Evolutionary conservation across 1,140 invertebrate species (phyloP), one percentile per base, ranked within the genome.

Genomic region (Drosophila pectinifera): DNA sequence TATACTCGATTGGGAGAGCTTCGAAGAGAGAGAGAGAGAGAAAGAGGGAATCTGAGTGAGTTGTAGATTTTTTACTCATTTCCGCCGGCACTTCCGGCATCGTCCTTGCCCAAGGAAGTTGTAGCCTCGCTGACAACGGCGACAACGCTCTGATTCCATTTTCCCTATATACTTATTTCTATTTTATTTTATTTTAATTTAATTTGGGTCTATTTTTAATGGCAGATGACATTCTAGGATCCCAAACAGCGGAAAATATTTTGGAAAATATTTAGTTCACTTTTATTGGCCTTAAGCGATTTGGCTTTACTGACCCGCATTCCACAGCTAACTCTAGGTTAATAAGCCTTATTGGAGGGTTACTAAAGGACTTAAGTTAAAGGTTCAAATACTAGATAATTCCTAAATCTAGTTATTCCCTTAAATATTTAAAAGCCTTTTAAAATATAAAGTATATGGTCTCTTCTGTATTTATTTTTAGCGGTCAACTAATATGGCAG

Each of bases 41-140:
- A 42, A 13, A 39, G 7, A 20, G 34, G 55, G 36, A 16, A 14
- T 14, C 42, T 36, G 78, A 63, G 78, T 81, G 46, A 46, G 48
- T 63, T 64, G 39, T 46, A 38, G 68, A 62, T 70, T 53, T 55
- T 58, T 69, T 72, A 68, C 82, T 86, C 82, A 82, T 88, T 88
- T 86, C 82, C 82, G 83, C 69, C 78, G 57, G 54, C 64, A 83
- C 70, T 83, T 86, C 75, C 83, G 75, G 31, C 67, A 55, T 80
- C 61, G 78, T 80, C 58, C 59, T 72, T 61, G 51, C 34, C 72
- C 69, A 88, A 88, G 83, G 78, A 85, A 85, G 83, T 88, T 82
- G 83, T 88, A 81, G 78, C 78, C 48, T 64, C 49, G 56, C 73
- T 69, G 72, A 51, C 63, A 68, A 58, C 57, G 57, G 54, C 53